Percentiles rank a stretch among this genome's conserved stretches.
Evolutionary conservation across 2,113 vertebrate species (phyloP).

Genomic region (Blennius ocellaris): DNA sequence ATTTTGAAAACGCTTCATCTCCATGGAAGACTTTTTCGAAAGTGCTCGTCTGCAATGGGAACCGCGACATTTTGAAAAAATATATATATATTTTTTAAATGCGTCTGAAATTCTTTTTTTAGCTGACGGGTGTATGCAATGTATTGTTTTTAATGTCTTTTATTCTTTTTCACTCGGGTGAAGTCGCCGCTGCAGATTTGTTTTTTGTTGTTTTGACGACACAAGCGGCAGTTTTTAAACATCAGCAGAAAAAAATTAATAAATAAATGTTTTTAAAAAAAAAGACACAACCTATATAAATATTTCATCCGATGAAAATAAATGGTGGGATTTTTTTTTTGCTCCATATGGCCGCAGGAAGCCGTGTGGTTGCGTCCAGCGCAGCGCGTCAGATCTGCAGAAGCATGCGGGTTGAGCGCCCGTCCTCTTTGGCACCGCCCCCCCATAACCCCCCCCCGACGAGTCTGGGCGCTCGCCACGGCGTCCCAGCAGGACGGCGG

Average conservation of each 20-base stretch:
- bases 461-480: constrained; percentile 71
- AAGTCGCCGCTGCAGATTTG: background rate
- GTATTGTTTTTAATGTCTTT: background rate
- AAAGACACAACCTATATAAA: too few relatives aligned
- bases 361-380: background rate
- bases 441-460: too few relatives aligned
- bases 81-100: too few relatives aligned
- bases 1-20: too few relatives aligned
- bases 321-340: too few relatives aligned
- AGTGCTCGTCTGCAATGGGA: too few relatives aligned
- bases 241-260: too few relatives aligned
- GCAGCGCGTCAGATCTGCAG: constrained; percentile 5
- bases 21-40: too few relatives aligned
- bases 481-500: constrained; percentile 66
- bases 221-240: background rate
- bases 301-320: too few relatives aligned
- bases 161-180: background rate
- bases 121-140: background rate
- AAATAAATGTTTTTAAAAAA: too few relatives aligned
- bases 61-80: too few relatives aligned
- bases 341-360: too few relatives aligned
- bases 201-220: background rate
- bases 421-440: constrained; percentile 66
- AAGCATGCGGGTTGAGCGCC: constrained; percentile 37
- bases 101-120: background rate